phyloP scores from a whole-genome alignment of 2,888 invertebrate genomes.

The Corythucha ciliata region DNA sequence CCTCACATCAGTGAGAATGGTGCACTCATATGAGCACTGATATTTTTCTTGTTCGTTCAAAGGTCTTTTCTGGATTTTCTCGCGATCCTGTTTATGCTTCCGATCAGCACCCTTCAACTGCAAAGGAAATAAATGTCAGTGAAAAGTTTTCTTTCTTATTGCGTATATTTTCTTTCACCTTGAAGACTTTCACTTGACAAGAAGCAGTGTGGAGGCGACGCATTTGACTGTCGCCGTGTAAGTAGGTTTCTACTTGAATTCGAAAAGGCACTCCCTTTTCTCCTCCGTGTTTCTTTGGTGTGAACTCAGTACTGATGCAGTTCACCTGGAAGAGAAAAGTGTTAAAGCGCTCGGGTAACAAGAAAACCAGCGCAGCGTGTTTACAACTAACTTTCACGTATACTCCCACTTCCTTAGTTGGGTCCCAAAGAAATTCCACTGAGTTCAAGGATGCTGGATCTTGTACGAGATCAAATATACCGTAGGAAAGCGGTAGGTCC shows the following conservation, averaged over 20 bases:
- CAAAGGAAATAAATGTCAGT: slow-evolving; percentile 44
- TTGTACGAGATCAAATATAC: slow-evolving; percentile 73
- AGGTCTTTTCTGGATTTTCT: slow-evolving; percentile 82
- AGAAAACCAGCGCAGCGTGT: too few species aligned
- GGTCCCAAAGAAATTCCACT: slow-evolving; percentile 88
- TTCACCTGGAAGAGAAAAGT: slow-evolving; percentile 55
- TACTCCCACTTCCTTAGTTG: slow-evolving; percentile 89
- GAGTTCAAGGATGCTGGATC: slow-evolving; percentile 61
- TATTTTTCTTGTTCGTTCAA: slow-evolving; percentile 79
- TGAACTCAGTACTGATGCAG: slow-evolving; percentile 96
- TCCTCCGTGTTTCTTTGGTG: slow-evolving; percentile 94
- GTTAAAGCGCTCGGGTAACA: not conserved
- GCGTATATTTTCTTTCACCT: slow-evolving; percentile 41
- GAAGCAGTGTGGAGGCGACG: slow-evolving; percentile 81
- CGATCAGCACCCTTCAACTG: slow-evolving; percentile 93
- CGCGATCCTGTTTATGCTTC: slow-evolving; percentile 93
- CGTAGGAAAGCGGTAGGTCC: slow-evolving; percentile 89
- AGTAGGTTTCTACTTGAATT: slow-evolving; percentile 83
- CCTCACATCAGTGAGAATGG: slow-evolving; percentile 80
- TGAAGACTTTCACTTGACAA: slow-evolving; percentile 86
- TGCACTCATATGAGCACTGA: slow-evolving; percentile 92
- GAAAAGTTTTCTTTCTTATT: slow-evolving; percentile 3
- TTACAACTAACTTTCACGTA: slow-evolving; percentile 69
- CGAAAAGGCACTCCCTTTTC: slow-evolving; percentile 97
- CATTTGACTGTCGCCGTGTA: slow-evolving; percentile 46